phyloP scores from a whole-genome alignment of 2,797 vertebrate species.

The Momotus momota region DNA sequence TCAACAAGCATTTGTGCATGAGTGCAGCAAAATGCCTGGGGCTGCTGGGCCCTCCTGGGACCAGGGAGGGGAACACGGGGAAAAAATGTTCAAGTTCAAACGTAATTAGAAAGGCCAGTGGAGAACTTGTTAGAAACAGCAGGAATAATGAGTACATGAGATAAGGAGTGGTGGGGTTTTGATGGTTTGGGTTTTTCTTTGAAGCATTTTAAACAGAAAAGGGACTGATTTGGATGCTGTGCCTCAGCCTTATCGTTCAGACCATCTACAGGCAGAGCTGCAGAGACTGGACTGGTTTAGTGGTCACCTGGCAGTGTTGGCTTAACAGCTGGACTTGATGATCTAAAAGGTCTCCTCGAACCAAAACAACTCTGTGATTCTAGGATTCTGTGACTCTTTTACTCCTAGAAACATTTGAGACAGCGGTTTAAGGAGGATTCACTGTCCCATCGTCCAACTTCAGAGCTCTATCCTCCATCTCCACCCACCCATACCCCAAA shows the following conservation, averaged over 20 bases:
- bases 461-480: background rate
- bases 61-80: background rate
- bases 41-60: background rate
- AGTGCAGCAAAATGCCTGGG: background rate
- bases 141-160: fast-evolving
- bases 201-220: background rate
- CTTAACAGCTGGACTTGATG: background rate
- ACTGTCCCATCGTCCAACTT: background rate
- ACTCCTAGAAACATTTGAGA: background rate
- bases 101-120: background rate
- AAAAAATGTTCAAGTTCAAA: background rate
- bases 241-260: background rate
- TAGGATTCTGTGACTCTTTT: background rate
- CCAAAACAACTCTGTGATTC: background rate
- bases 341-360: background rate
- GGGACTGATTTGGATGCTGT: background rate
- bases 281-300: background rate
- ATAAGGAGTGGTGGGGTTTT: background rate
- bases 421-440: background rate
- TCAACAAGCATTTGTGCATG: background rate
- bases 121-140: background rate
- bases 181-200: background rate
- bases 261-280: background rate
- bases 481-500: background rate
- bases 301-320: background rate